Evolutionary conservation across 2,888 invertebrate species (phyloP).

Genomic region (Sinentomon sp.): DNA sequence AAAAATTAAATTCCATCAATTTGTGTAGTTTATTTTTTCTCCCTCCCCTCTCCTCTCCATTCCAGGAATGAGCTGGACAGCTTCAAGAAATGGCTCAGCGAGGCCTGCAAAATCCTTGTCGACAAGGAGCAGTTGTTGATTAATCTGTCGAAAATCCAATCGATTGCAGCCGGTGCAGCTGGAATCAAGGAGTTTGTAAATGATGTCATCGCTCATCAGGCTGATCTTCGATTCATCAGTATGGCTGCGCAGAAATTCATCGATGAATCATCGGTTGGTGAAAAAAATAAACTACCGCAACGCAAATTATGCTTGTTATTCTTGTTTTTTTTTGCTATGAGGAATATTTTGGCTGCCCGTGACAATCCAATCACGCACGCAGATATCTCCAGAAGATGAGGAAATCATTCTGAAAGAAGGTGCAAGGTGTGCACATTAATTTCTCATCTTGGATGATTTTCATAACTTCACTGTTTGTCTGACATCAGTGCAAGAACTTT

Average conservation of each 20-base stretch:
- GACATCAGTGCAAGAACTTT: no score
- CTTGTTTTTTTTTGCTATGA: no score
- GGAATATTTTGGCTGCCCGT: no score
- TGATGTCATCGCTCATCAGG: conserved; percentile 84
- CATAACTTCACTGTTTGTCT: no score
- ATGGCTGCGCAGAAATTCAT: conserved; percentile 90
- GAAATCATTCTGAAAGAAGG: no score
- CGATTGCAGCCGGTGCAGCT: conserved; percentile 14
- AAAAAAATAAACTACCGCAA: no score
- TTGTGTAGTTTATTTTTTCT: conserved; percentile 9
- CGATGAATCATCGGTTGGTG: conserved; percentile 58
- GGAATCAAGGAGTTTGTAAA: conserved; percentile 50
- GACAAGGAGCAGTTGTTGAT: conserved; percentile 60
- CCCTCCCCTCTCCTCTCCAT: no score
- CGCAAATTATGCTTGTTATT: no score
- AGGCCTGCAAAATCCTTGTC: conserved; percentile 46
- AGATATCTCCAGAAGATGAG: no score
- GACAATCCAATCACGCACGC: no score
- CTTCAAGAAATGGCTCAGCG: conserved; percentile 59
- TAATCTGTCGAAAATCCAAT: conserved; percentile 34
- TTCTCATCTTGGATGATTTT: no score
- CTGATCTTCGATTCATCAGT: conserved; percentile 76
- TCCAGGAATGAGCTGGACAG: conserved; percentile 33
- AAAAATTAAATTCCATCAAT: background rate
- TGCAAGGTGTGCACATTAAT: no score